phyloP scores from a whole-genome alignment of 2,113 vertebrate species.

The Myotis yumanensis region DNA sequence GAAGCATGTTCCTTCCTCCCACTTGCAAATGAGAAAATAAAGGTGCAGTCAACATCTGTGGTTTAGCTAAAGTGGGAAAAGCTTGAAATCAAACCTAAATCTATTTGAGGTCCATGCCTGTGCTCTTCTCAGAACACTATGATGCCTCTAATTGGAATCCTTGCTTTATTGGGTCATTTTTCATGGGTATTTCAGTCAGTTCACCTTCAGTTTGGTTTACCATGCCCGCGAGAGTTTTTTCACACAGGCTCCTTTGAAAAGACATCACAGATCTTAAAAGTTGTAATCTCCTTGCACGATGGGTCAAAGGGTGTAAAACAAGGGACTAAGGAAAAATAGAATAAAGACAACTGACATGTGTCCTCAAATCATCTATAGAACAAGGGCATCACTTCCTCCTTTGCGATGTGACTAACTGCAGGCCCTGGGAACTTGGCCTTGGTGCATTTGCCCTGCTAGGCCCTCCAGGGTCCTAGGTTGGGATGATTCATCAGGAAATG shows the following conservation, averaged over 20 bases:
- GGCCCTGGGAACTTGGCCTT: neutral
- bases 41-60: neutral
- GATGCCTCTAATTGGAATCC: neutral
- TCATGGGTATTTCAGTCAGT: neutral
- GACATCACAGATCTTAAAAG: neutral
- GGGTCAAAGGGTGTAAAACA: neutral
- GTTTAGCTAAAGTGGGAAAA: neutral
- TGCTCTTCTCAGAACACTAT: neutral
- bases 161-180: neutral
- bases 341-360: neutral
- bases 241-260: neutral
- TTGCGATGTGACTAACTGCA: neutral
- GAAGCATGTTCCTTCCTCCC: neutral
- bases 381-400: neutral
- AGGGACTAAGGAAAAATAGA: neutral
- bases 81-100: neutral
- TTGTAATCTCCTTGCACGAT: neutral
- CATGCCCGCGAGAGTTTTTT: neutral
- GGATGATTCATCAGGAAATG: conserved; percentile 62
- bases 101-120: neutral
- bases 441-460: neutral
- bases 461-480: neutral
- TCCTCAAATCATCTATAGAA: neutral
- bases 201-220: neutral
- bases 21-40: neutral